Percentiles rank a stretch among this genome's conserved stretches.
phyloP scores from a whole-genome alignment of 2,888 invertebrate species.

The Drosophila anomelani region DNA sequence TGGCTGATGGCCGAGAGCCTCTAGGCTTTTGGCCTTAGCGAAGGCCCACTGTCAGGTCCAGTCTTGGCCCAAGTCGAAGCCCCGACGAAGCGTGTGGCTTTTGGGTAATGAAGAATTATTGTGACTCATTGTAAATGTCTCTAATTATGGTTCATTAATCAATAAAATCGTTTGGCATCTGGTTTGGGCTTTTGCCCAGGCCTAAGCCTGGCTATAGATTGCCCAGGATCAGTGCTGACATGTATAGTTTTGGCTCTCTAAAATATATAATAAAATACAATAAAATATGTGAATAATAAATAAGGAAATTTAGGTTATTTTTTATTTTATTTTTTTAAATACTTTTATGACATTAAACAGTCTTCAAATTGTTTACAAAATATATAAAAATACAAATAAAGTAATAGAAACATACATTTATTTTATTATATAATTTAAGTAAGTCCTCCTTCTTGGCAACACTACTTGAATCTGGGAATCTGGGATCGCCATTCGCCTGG shows the following conservation, averaged over 20 bases:
- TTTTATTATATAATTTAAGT: no score
- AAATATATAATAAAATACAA: neutral
- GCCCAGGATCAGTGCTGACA: neutral
- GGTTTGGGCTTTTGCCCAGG: constrained; percentile 7
- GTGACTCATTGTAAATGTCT: constrained; percentile 83
- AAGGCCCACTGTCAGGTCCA: constrained; percentile 22
- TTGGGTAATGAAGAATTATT: constrained; percentile 84
- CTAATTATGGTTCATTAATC: constrained; percentile 85
- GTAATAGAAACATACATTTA: no score
- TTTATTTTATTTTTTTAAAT: neutral
- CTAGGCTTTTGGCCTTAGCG: constrained; percentile 3
- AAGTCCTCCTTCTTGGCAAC: neutral
- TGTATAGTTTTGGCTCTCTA: no score
- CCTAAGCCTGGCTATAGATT: neutral
- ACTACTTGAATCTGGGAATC: neutral
- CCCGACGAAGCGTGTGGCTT: constrained; percentile 47
- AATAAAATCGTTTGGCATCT: constrained; percentile 83
- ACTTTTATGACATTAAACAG: neutral
- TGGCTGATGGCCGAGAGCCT: neutral
- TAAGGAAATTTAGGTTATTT: neutral
- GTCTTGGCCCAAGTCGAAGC: neutral
- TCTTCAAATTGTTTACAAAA: neutral
- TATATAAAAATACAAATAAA: neutral
- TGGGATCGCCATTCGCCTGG: constrained; percentile 26
- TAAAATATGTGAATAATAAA: no score